Base-by-base conservation (phyloP, 2,888 invertebrate genomes). In the Thalpophila matura region DNA sequence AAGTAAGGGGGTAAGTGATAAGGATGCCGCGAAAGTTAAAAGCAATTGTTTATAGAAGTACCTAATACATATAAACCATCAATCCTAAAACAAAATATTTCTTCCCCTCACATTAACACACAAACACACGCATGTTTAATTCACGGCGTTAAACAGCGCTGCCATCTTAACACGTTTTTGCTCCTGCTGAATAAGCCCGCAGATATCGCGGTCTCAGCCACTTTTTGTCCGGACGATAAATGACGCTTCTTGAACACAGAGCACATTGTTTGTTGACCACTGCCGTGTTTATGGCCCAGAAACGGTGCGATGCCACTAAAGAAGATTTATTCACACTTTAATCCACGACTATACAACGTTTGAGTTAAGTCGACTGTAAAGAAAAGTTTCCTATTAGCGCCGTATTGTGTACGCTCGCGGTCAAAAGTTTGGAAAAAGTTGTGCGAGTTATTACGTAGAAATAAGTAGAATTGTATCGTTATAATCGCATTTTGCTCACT, bases 181-280 rank as follows among this genome's bases (percentile, higher is more conserved):
- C 63, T 42, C 37, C 22, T 58, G 68, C 74, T 81, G 79, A 82
- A 81, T 81, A 82, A 80, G 75, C 71, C 77, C 65, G 6, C 29
- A 80, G 81, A 82, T 83, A 84, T 66, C 76, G 74, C 72, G 63
- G 72, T 45, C 65, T 47, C 43, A 35, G 53, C 49, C 75, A 77
- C 81, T 91, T 91, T 92, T 91, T 90, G 89, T 80, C 50, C 56
- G 63, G 64, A 87, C 86, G 84, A 91, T 87, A 88, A 89, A 91
- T 89, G 88, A 86, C 84, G 80, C 83, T 88, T 84, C 89, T 87
- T 86, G 85, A 86, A 80, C 86, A 86, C 82, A 79, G 80, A 83
- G 81, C 84, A 87, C 86, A 86, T 89, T 90, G 90, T 90, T 87
- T 88, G 86, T 82, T 89, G 90, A 88, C 91, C 89, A 83, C 82